A percentile compares a stretch with the other conserved stretches of the same genome.
Conservation (phyloP, 35 echinoderm and acorn worm species). For the Patiria miniata region DNA sequence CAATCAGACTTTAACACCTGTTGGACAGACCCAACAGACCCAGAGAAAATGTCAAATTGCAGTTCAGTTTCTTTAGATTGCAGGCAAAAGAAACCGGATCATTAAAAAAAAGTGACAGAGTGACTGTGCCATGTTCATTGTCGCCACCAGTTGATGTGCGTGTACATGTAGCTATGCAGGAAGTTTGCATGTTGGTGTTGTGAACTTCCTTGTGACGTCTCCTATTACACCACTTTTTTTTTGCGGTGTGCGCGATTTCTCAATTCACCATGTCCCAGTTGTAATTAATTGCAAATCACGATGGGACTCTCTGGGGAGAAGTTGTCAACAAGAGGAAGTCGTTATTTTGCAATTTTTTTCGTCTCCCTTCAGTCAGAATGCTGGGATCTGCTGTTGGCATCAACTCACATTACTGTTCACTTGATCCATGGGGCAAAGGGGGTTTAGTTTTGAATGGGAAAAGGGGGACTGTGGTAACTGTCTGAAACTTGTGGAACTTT, state of each 20-base stretch:
- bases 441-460: neutral
- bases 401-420: constrained; percentile 6
- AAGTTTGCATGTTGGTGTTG: neutral
- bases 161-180: neutral
- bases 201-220: neutral
- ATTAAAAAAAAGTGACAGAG: no score
- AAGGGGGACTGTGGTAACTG: neutral
- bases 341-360: constrained; percentile 1
- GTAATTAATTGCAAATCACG: no score
- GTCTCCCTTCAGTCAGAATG: neutral
- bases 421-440: neutral
- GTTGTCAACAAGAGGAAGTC: constrained; percentile 18
- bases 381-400: no score
- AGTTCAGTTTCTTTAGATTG: no score
- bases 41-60: no score
- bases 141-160: neutral
- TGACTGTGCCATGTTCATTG: neutral
- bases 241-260: no score
- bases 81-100: no score
- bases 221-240: neutral
- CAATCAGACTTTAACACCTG: no score
- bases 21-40: no score
- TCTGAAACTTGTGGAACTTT: neutral
- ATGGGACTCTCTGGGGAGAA: neutral
- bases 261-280: no score